These are phyloP conservation scores for Variabilichromis moorii DNA, from an alignment of 2,113 vertebrate genomes.

Conservation along the genomic window DNA sequence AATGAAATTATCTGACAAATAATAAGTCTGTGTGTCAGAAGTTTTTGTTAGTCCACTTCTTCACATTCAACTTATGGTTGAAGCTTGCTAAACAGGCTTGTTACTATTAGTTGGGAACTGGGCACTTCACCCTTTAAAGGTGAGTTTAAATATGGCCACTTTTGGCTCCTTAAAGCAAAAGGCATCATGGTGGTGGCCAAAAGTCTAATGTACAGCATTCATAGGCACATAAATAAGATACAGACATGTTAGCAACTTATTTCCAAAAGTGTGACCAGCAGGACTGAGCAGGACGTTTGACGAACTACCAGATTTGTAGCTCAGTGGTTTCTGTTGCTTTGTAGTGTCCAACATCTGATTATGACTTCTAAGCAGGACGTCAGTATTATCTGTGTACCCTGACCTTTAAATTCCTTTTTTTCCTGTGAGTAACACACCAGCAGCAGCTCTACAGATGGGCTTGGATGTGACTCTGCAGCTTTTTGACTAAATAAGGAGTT, in stretches of 20 bases:
- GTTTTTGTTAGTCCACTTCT: background rate
- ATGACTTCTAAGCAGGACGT: background rate
- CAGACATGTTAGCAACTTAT: background rate
- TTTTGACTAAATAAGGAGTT: slow-evolving; percentile 70
- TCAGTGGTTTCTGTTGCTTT: background rate
- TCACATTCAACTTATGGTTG: background rate
- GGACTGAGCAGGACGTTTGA: background rate
- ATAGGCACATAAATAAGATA: background rate
- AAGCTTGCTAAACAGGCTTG: background rate
- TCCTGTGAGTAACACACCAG: background rate
- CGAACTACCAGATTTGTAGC: background rate
- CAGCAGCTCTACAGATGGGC: background rate
- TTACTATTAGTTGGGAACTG: background rate
- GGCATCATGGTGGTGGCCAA: background rate
- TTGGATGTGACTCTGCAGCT: slow-evolving; percentile 28
- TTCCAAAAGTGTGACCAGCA: background rate
- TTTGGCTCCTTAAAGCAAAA: background rate
- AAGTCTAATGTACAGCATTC: background rate
- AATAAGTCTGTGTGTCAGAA: background rate
- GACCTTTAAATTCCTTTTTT: background rate
- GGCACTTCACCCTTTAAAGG: background rate
- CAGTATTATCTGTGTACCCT: background rate
- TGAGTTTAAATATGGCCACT: background rate
- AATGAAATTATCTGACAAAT: background rate
- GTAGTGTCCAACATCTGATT: background rate